Conservation (phyloP, 1,140 invertebrate species). For the Proctacanthus coquilletti region DNA sequence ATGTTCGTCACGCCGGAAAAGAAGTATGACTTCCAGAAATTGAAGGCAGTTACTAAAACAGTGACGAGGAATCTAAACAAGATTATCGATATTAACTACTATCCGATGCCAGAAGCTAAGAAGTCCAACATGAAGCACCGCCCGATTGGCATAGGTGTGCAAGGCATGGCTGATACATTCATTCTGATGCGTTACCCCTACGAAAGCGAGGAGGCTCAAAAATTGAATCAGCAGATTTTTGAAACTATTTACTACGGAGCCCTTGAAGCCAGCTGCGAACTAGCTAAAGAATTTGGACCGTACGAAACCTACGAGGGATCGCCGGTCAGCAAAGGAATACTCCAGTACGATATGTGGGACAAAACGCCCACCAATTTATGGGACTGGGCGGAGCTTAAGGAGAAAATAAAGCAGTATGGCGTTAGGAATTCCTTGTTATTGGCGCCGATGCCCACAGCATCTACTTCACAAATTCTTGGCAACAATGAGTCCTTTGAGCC, state of each 20-base stretch:
- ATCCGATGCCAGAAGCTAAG: slow-evolving; percentile 80
- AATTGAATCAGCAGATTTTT: slow-evolving; percentile 92
- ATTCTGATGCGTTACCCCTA: slow-evolving; percentile 90
- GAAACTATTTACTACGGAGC: slow-evolving; percentile 98
- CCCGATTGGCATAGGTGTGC: slow-evolving; percentile 93
- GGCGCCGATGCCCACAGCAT: slow-evolving; percentile 98
- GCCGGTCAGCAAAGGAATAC: slow-evolving; percentile 87
- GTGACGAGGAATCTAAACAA: slow-evolving; percentile 90
- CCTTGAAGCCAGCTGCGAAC: slow-evolving; percentile 89
- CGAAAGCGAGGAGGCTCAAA: slow-evolving; percentile 67
- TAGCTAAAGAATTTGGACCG: slow-evolving; percentile 70
- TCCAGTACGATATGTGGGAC: slow-evolving; percentile 98
- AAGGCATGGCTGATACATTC: slow-evolving; percentile 94
- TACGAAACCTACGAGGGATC: slow-evolving; percentile 86
- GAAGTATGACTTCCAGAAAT: slow-evolving; percentile 77
- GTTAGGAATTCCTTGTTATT: slow-evolving; percentile 87
- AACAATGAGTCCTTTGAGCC: slow-evolving; percentile 99
- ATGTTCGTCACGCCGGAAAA: slow-evolving; percentile 76
- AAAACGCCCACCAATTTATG: slow-evolving; percentile 71
- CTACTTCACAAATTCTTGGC: slow-evolving; percentile 96
- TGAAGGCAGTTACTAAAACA: slow-evolving; percentile 78
- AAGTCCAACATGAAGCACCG: slow-evolving; percentile 83
- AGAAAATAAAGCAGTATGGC: slow-evolving; percentile 78
- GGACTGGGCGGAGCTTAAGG: slow-evolving; percentile 77
- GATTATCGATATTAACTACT: slow-evolving; percentile 95